phyloP scores from a whole-genome alignment of 1,140 invertebrate genomes.

The Panulirus ornatus region DNA sequence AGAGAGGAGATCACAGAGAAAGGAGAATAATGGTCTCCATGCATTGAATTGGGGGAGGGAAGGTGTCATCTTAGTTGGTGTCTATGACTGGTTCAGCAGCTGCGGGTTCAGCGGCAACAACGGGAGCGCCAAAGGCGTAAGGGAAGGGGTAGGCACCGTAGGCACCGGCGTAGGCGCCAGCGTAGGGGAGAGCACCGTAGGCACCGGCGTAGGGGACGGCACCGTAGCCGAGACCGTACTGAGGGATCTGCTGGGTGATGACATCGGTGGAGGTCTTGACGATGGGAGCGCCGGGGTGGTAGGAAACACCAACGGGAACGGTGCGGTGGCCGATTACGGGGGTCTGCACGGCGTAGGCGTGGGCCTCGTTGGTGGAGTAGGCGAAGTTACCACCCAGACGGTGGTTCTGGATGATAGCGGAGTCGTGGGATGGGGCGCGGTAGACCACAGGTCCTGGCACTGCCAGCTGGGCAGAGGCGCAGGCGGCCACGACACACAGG shows the following conservation, averaged over 20 bases:
- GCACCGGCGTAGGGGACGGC: neutral
- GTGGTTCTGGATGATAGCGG: constrained; percentile 80
- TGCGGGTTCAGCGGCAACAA: neutral
- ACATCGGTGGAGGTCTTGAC: constrained; percentile 68
- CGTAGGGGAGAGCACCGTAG: neutral
- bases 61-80: neutral
- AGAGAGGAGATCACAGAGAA: neutral
- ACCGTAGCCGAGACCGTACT: constrained; percentile 49
- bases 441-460: constrained; percentile 77
- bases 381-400: constrained; percentile 81
- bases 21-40: neutral
- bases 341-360: constrained; percentile 79
- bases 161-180: neutral
- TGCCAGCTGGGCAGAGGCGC: constrained; percentile 74
- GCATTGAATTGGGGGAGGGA: too few species aligned
- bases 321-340: constrained; percentile 79
- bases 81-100: constrained; percentile 36
- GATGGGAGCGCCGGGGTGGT: constrained; percentile 63
- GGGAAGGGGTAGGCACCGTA: neutral
- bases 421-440: constrained; percentile 80
- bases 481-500: constrained; percentile 75
- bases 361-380: constrained; percentile 80
- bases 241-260: constrained; percentile 65
- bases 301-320: constrained; percentile 77
- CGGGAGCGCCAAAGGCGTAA: neutral